These are phyloP conservation scores for Trachymyrmex septentrionalis DNA, from an alignment of 1,140 invertebrate genomes.

Conservation along the genomic window DNA sequence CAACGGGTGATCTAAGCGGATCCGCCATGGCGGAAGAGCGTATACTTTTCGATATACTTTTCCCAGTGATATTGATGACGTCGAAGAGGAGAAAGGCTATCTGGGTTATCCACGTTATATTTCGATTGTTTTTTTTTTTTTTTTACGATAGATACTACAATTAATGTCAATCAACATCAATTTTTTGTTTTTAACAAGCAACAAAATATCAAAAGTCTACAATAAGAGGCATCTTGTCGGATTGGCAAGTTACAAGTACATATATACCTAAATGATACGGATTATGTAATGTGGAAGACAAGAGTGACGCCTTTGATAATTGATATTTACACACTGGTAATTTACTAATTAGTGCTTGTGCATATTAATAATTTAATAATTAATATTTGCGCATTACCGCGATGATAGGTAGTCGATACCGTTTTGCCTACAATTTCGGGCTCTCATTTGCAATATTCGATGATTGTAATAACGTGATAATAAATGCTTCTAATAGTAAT, in stretches of 20 bases:
- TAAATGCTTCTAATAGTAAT: not conserved
- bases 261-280: slow-evolving; percentile 12
- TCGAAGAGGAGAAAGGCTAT: not conserved
- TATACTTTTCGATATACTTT: slow-evolving; percentile 25
- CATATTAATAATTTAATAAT: slow-evolving; percentile 51
- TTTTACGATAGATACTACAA: not conserved
- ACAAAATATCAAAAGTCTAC: not conserved
- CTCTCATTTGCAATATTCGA: not conserved
- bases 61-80: not conserved
- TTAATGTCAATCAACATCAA: slow-evolving; percentile 1
- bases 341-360: slow-evolving; percentile 49
- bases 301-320: slow-evolving; percentile 36
- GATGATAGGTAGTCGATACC: slow-evolving; percentile 51
- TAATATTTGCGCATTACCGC: slow-evolving; percentile 54
- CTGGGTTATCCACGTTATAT: not conserved
- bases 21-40: not conserved
- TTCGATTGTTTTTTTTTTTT: slow-evolving; percentile 15
- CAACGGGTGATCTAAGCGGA: not conserved
- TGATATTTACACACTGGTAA: slow-evolving; percentile 50
- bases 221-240: not conserved
- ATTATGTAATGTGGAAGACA: slow-evolving; percentile 5
- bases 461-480: slow-evolving; percentile 4
- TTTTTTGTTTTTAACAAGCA: too few species aligned
- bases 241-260: not conserved
- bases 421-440: slow-evolving; percentile 29